Base-by-base conservation (phyloP, 2,888 invertebrate species). In the Cheilosia vernalis region DNA sequence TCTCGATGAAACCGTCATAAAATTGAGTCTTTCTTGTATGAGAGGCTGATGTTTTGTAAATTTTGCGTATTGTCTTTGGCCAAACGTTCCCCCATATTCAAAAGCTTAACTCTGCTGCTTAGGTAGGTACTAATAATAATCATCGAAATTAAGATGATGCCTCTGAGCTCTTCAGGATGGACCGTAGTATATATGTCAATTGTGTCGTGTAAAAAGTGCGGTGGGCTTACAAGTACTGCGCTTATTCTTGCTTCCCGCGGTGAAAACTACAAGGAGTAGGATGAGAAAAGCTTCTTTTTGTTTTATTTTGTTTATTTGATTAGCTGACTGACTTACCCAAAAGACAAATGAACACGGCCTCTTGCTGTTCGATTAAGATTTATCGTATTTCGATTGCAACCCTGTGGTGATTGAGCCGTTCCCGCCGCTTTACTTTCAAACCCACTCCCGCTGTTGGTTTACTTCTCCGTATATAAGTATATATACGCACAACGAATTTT, bases 281-380 rank as follows among this genome's bases (percentile, higher is more conserved):
- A 60, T 53, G 2, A 15, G 19, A 40, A 55, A 44, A 21, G 19
- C 27, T 30, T 66, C 47, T 40, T 47, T 61, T 60, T 47, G 40
- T 69, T 67, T 67, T 58, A 15, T n/a, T 51, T 44, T 56, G 30
- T 67, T 72, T 55, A 76, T 60, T 69, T 44, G 76, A 60, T 66
- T 76, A 67, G 58, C 56, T 63, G 49, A 73, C 56, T 58, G 63
- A 24, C 49, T 72, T 72, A 55, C 49, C 17, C 51, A 55, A 82
- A 72, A 77, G 77, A 82, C 82, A 82, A 82, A 77, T 66, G 60
- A 82, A 58, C 64, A 17, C 51, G 82, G 64, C 70, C 77, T 67
- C 82, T 73, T 73, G 78, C 78, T 83, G 78, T 78, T 83, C 73
- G 70, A 83, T 83, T 73, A 78, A 83, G 78, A 83, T 83, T 78